phyloP scores from a whole-genome alignment of 2,888 invertebrate genomes.

The Hyalella azteca region DNA sequence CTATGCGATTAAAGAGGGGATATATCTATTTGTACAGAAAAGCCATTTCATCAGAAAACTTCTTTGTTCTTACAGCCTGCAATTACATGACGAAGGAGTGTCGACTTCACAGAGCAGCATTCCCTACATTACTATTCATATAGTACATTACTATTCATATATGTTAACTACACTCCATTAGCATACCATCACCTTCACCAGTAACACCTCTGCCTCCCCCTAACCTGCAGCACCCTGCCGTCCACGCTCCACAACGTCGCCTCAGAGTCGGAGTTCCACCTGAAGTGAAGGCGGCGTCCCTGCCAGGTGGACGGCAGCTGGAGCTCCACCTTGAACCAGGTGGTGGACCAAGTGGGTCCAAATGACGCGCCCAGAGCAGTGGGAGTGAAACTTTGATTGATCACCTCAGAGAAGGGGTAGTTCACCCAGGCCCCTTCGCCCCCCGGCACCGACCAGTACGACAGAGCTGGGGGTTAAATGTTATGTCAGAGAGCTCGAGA shows the following conservation, averaged over 20 bases:
- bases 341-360: slow-evolving; percentile 65
- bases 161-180: too few species aligned
- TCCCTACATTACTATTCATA: too few species aligned
- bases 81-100: too few species aligned
- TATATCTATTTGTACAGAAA: too few species aligned
- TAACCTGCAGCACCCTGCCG: slow-evolving; percentile 48
- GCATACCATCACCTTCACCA: too few species aligned
- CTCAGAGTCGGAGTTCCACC: slow-evolving; percentile 48
- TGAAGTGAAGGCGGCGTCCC: slow-evolving; percentile 42
- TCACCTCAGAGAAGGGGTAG: slow-evolving; percentile 50
- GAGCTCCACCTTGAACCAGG: slow-evolving; percentile 64
- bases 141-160: too few species aligned
- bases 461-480: slow-evolving; percentile 40
- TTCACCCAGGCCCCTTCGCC: slow-evolving; percentile 49
- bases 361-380: slow-evolving; percentile 60
- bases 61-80: too few species aligned
- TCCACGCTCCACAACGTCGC: slow-evolving; percentile 44
- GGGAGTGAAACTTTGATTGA: slow-evolving; percentile 58
- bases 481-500: too few species aligned
- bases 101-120: too few species aligned
- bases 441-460: slow-evolving; percentile 52
- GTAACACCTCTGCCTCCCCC: too few species aligned
- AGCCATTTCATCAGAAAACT: too few species aligned
- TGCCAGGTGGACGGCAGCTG: slow-evolving; percentile 44
- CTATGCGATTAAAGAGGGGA: too few species aligned